Percentiles rank a stretch among this genome's conserved stretches.
Conservation (phyloP, 2,113 vertebrate genomes). For the Poicephalus gulielmi region DNA sequence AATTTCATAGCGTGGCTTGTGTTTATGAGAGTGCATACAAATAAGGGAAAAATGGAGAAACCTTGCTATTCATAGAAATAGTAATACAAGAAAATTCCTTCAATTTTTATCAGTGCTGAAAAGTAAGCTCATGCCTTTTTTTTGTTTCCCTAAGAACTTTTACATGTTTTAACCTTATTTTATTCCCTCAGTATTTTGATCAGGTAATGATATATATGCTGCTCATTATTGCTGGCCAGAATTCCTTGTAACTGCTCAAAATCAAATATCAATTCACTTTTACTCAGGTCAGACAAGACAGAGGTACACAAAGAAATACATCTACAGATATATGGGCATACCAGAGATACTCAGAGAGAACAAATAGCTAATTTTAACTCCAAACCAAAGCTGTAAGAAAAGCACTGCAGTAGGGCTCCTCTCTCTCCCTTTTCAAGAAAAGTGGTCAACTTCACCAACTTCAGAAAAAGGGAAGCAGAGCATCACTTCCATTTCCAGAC, state of each 20-base stretch:
- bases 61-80: background rate
- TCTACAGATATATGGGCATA: background rate
- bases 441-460: background rate
- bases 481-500: background rate
- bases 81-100: background rate
- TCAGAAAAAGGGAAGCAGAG: background rate
- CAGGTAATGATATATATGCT: background rate
- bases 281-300: background rate
- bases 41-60: background rate
- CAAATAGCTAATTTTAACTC: conserved; percentile 30
- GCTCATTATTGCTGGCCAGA: background rate
- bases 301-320: conserved; percentile 16
- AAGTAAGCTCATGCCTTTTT: background rate
- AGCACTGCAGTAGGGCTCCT: background rate
- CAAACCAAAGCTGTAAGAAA: conserved; percentile 11
- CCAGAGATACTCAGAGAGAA: background rate
- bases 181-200: background rate
- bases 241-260: background rate
- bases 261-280: background rate
- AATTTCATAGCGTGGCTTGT: background rate
- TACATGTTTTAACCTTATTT: background rate
- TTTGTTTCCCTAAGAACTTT: background rate
- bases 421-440: background rate
- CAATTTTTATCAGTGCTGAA: background rate
- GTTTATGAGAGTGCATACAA: background rate